Evolutionary conservation across 1,140 invertebrate species (phyloP).

Genomic region (Halesus radiatus): DNA sequence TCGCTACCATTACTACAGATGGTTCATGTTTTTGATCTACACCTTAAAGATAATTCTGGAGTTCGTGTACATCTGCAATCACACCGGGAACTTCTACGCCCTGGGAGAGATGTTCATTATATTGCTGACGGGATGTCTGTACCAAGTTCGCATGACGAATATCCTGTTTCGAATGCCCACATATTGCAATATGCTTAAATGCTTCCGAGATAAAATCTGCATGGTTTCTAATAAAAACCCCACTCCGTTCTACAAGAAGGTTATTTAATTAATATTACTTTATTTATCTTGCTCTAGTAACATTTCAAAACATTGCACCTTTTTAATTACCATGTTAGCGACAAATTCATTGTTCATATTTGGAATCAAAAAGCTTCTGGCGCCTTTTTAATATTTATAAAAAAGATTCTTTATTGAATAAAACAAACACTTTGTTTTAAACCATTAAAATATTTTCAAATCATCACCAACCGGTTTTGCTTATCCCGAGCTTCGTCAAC

Average conservation of each 20-base stretch:
- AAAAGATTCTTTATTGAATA: too few species aligned
- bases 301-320: too few species aligned
- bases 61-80: conserved; percentile 32
- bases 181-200: neutral
- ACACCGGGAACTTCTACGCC: conserved; percentile 28
- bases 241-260: conserved; percentile 18
- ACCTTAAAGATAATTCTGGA: conserved; percentile 29
- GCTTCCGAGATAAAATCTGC: conserved; percentile 36
- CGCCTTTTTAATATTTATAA: too few species aligned
- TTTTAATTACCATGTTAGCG: too few species aligned
- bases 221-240: conserved; percentile 11
- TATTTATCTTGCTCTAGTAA: too few species aligned
- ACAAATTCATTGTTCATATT: too few species aligned
- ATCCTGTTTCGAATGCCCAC: conserved; percentile 10
- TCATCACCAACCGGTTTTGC: too few species aligned
- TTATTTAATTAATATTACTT: neutral
- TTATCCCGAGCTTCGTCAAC: too few species aligned
- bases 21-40: conserved; percentile 6
- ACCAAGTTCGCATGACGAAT: conserved; percentile 42
- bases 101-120: conserved; percentile 46
- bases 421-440: too few species aligned
- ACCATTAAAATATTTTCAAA: too few species aligned
- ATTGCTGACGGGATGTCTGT: conserved; percentile 32
- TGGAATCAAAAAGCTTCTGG: too few species aligned
- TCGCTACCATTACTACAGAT: conserved; percentile 10